phyloP scores from a whole-genome alignment of 2,797 vertebrate genomes.

The Esox masquinongy region DNA sequence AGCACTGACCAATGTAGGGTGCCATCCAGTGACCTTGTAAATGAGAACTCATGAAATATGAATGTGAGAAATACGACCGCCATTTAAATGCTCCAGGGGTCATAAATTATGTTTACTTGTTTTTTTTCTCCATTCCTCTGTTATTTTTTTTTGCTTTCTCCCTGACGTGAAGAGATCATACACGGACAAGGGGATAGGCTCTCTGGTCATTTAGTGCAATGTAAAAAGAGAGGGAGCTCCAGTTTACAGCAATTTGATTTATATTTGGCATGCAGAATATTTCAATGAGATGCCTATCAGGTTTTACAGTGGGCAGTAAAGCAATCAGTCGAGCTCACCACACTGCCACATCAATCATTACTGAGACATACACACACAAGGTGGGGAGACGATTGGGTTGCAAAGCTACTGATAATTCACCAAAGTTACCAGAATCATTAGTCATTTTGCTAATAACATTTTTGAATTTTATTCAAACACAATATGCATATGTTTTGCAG shows the following conservation, averaged over 20 bases:
- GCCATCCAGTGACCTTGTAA: constrained; percentile 74
- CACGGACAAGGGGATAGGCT: not conserved
- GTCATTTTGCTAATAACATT: too few relatives aligned
- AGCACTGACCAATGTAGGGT: constrained; percentile 53
- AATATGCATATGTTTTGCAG: too few relatives aligned
- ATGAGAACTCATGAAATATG: constrained; percentile 75
- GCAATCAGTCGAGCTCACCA: constrained; percentile 54
- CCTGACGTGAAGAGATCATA: not conserved
- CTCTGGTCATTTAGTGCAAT: constrained; percentile 11
- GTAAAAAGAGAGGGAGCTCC: constrained; percentile 23
- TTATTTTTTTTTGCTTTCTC: constrained; percentile 9
- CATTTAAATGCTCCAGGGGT: constrained; percentile 52
- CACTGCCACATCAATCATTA: constrained; percentile 46
- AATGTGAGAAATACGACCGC: constrained; percentile 68
- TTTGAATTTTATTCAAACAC: too few relatives aligned
- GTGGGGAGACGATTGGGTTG: too few relatives aligned
- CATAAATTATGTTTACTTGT: constrained; percentile 57
- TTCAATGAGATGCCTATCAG: constrained; percentile 40
- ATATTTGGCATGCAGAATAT: constrained; percentile 46
- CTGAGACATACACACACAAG: not conserved
- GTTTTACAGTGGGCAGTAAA: constrained; percentile 50
- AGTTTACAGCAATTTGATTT: constrained; percentile 56
- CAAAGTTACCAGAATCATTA: too few relatives aligned
- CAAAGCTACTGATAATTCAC: too few relatives aligned
- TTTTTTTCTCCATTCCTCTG: constrained; percentile 9